Conservation (phyloP, 2,888 invertebrate genomes). For the Neocrepidodera transversa region DNA sequence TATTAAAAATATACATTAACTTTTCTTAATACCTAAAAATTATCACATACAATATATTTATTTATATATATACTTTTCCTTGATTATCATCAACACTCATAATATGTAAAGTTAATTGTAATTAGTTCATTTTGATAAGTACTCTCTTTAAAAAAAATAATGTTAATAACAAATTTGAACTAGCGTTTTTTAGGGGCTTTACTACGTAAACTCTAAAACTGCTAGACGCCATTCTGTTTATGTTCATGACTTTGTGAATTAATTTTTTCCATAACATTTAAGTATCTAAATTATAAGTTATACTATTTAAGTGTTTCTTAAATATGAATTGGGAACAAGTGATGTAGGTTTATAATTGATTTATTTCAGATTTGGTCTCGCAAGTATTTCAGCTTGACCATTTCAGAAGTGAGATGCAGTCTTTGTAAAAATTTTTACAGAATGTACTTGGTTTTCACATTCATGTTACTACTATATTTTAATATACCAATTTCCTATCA, state of each 20-base stretch:
- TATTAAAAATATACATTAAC: slow-evolving; percentile 41
- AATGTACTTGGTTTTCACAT: too few species aligned
- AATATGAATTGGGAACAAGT: too few species aligned
- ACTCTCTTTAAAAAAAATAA: slow-evolving; percentile 27
- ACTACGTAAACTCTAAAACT: not conserved
- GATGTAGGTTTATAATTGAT: too few species aligned
- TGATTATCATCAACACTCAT: slow-evolving; percentile 34
- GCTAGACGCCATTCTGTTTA: not conserved
- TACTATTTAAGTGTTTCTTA: too few species aligned
- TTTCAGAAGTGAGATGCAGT: too few species aligned
- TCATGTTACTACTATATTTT: too few species aligned
- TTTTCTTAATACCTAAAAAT: slow-evolving; percentile 45
- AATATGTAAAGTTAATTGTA: slow-evolving; percentile 25
- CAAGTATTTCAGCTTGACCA: too few species aligned
- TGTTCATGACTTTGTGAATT: too few species aligned
- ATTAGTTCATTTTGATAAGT: slow-evolving; percentile 32
- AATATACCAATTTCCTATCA: too few species aligned
- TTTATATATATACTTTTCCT: slow-evolving; percentile 31
- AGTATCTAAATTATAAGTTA: not conserved
- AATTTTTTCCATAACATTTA: too few species aligned
- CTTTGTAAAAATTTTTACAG: too few species aligned
- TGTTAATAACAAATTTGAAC: slow-evolving; percentile 6
- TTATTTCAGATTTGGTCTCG: too few species aligned
- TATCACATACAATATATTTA: slow-evolving; percentile 44
- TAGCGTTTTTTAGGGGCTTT: slow-evolving; percentile 2